Conservation (phyloP, 2,113 vertebrate species). For the Solenodon paradoxus region DNA sequence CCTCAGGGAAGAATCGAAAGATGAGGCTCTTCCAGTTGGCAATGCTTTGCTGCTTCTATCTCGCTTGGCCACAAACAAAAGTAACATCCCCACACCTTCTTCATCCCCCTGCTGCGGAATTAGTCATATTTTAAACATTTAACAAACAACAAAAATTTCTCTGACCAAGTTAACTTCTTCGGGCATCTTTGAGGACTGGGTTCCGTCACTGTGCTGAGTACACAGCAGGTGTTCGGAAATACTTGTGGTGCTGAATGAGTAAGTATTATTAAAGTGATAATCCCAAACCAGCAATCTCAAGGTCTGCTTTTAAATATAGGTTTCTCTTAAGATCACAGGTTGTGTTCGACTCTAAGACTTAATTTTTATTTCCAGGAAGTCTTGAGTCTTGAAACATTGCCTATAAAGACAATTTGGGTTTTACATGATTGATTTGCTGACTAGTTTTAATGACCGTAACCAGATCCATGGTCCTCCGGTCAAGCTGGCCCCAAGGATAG, state of each 20-base stretch:
- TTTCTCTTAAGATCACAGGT: background rate
- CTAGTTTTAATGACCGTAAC: background rate
- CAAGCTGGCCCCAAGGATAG: background rate
- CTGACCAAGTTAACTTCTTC: background rate
- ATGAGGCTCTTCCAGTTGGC: no score
- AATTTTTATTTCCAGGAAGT: background rate
- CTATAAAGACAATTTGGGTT: slow-evolving; percentile 19
- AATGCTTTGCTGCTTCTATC: no score
- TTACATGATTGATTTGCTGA: slow-evolving; percentile 40
- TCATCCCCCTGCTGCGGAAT: background rate
- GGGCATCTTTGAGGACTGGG: background rate
- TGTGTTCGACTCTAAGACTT: background rate
- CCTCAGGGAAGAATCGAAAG: background rate
- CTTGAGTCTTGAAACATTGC: background rate
- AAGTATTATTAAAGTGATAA: background rate
- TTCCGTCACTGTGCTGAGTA: background rate
- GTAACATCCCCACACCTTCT: background rate
- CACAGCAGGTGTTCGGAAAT: background rate
- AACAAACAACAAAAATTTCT: background rate
- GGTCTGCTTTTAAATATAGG: background rate
- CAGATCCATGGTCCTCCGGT: background rate
- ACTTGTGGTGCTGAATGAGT: background rate
- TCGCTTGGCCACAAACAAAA: no score
- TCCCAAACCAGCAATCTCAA: background rate
- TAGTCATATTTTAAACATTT: background rate